phyloP scores from a whole-genome alignment of 2,113 vertebrate genomes.

The Rousettus leschenaultii region DNA sequence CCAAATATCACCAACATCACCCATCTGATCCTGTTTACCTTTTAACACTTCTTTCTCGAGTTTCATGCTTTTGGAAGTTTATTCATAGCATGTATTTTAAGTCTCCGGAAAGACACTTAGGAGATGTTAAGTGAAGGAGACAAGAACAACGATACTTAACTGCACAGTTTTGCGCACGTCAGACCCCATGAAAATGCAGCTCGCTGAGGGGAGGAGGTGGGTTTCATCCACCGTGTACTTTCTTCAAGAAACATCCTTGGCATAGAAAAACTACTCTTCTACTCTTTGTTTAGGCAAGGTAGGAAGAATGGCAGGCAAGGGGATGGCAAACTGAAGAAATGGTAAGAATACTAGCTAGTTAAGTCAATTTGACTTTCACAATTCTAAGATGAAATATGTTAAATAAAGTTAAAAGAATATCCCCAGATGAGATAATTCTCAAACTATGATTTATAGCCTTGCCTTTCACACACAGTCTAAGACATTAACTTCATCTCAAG shows the following conservation, averaged over 20 bases:
- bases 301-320: too few relatives aligned
- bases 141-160: rapidly evolving
- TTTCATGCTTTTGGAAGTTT: not conserved
- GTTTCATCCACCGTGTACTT: not conserved
- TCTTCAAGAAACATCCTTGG: not conserved
- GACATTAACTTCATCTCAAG: not conserved
- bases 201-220: not conserved
- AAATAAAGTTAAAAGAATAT: not conserved
- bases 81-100: not conserved
- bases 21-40: not conserved
- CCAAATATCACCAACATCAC: not conserved
- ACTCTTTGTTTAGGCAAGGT: not conserved
- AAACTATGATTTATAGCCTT: not conserved
- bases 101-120: not conserved
- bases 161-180: rapidly evolving
- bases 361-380: not conserved
- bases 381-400: not conserved
- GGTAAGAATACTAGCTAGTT: not conserved
- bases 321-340: not conserved
- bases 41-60: not conserved
- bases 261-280: not conserved
- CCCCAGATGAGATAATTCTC: not conserved
- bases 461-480: not conserved
- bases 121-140: not conserved
- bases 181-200: rapidly evolving